Conservation (phyloP, 2,797 vertebrate genomes). For the Pangasius krempfi region DNA sequence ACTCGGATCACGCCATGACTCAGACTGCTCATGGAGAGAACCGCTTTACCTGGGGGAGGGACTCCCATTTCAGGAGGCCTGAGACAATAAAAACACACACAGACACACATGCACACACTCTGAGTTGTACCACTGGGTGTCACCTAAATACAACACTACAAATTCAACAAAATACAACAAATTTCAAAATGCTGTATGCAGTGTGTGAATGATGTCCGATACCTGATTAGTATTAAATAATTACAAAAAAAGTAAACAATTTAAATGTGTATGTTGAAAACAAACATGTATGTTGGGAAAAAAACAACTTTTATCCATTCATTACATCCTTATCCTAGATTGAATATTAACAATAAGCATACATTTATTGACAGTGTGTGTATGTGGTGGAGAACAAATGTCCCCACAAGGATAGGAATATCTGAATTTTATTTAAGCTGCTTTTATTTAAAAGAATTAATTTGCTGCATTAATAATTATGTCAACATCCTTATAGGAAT, state of each 20-base stretch:
- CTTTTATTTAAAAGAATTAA: neutral
- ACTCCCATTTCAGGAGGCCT: constrained; percentile 90
- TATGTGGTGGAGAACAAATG: neutral
- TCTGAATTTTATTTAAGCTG: neutral
- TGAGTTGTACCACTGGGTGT: neutral
- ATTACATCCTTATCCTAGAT: neutral
- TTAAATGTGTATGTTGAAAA: neutral
- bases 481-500: neutral
- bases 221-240: neutral
- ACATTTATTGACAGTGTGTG: neutral
- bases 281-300: too few relatives aligned
- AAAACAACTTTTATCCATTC: neutral
- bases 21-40: constrained; percentile 92
- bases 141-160: neutral
- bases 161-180: neutral
- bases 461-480: neutral
- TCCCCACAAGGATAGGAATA: neutral
- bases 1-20: constrained; percentile 91
- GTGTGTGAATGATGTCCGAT: neutral
- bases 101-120: neutral
- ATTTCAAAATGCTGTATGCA: neutral
- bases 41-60: constrained; percentile 89
- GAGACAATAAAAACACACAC: constrained; percentile 29
- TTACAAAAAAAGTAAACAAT: neutral
- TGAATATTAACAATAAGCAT: neutral